A percentile compares a stretch with the other conserved stretches of the same genome.
Evolutionary conservation across 2,888 invertebrate species (phyloP).

Genomic region (Nematopogon swammerdamellus): DNA sequence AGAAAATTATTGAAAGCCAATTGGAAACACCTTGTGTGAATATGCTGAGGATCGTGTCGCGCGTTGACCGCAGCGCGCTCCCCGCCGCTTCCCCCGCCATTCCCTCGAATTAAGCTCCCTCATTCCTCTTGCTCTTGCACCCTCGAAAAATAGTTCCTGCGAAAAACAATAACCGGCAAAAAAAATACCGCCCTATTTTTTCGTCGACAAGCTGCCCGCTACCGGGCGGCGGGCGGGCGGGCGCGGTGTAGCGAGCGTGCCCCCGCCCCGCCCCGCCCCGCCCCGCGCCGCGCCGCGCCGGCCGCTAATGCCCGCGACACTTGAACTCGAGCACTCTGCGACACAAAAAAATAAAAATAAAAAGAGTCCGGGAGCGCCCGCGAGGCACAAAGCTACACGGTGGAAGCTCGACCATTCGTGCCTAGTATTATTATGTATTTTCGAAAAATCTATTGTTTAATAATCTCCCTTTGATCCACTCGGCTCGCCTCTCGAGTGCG

Average conservation of each 20-base stretch:
- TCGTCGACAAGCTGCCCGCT: background rate
- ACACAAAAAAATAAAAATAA: background rate
- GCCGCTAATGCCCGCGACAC: background rate
- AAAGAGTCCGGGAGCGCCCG: background rate
- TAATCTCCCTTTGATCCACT: slow-evolving; percentile 40
- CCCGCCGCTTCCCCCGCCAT: background rate
- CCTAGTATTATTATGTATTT: slow-evolving; percentile 54
- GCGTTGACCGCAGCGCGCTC: background rate
- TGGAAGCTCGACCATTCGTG: slow-evolving; percentile 41
- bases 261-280: background rate
- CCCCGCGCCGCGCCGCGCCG: background rate
- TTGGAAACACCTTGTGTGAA: too few relatives aligned
- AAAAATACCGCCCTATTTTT: background rate
- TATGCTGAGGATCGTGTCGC: too few relatives aligned
- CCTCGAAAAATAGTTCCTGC: background rate
- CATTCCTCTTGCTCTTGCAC: too few relatives aligned
- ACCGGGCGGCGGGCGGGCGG: background rate
- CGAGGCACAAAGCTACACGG: background rate
- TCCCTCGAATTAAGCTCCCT: background rate
- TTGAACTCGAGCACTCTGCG: background rate
- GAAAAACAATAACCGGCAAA: background rate
- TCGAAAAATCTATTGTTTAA: slow-evolving; percentile 50
- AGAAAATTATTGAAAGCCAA: too few relatives aligned
- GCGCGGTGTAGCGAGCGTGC: background rate
- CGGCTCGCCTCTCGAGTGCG: slow-evolving; percentile 23